Evolutionary conservation across 2,113 vertebrate species (phyloP), one percentile per base, ranked within the genome.

Genomic region (Petromus typicus): DNA sequence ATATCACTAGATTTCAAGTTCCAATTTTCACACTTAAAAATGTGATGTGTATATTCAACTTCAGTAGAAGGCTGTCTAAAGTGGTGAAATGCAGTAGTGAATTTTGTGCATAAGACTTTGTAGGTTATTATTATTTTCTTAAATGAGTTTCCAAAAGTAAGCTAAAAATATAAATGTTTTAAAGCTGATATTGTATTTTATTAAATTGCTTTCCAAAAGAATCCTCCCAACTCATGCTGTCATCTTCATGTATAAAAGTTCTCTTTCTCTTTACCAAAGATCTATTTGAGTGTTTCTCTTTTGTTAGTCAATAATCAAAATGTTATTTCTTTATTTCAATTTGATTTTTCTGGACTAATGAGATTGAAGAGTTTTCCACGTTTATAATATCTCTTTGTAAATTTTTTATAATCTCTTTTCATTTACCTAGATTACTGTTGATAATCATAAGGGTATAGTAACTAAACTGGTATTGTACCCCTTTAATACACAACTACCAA

Each of bases 21-120:
- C 75, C 7, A 73, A 10, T 93, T 94, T 90, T 82, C 56, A 90
- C 14, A 93, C 22, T 83, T 95, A 86, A 86, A 94, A 86, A 64
- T 86, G 17, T 61, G 59, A 54, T 78, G 4, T 67, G 54, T 86
- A 18, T 82, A 23, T 93, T 93, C 71, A 73, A 20, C 32, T 80
- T 11, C 37, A 89, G 27, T 66, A 89, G 83, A 76, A 79, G 86
- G 7, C 45, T 54, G 83, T 92, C 91, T 93, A 34, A 73, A 89
- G 14, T 30, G 40, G 12, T 45, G 71, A 45, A 25, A 67, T 85
- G 27, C 66, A 25, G 20, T 67, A 18, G 45, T 89, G 7, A 91
- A 83, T 83, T 56, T 82, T 96, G 22, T 86, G 34, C 45, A 45
- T 90, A 78, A 78, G 57, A 94, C 67, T 64, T 88, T 32, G 17